These are phyloP conservation scores for Drosophila quadrilineata DNA, from an alignment of 1,140 invertebrate species.

Conservation along the genomic window DNA sequence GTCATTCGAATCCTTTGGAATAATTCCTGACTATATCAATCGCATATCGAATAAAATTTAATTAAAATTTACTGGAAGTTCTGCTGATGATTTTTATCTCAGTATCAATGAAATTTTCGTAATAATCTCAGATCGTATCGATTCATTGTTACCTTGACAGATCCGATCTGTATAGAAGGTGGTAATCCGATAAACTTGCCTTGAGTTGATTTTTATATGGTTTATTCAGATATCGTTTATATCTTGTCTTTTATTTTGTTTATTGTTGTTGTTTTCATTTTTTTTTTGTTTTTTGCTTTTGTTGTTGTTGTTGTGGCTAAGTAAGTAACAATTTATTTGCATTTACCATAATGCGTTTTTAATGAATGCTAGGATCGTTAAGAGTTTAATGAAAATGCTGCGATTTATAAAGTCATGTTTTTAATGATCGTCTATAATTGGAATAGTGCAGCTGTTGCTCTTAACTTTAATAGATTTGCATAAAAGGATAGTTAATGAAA, in stretches of 20 bases:
- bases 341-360: slow-evolving; percentile 2
- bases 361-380: neutral
- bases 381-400: neutral
- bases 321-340: slow-evolving; percentile 2
- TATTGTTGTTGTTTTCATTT: neutral
- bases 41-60: no score
- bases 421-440: neutral
- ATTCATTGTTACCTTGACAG: no score
- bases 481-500: neutral
- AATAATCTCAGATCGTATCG: no score
- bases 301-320: neutral
- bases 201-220: slow-evolving; percentile 15
- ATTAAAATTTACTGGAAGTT: no score
- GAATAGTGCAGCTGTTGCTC: no score
- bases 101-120: no score
- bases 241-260: neutral
- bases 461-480: neutral
- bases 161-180: no score
- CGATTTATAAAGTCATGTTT: neutral
- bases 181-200: neutral
- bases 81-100: no score
- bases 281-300: neutral
- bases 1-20: no score
- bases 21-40: no score
- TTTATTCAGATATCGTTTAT: no score